phyloP scores from a whole-genome alignment of 2,888 invertebrate genomes.

The Dorcus hopei region DNA sequence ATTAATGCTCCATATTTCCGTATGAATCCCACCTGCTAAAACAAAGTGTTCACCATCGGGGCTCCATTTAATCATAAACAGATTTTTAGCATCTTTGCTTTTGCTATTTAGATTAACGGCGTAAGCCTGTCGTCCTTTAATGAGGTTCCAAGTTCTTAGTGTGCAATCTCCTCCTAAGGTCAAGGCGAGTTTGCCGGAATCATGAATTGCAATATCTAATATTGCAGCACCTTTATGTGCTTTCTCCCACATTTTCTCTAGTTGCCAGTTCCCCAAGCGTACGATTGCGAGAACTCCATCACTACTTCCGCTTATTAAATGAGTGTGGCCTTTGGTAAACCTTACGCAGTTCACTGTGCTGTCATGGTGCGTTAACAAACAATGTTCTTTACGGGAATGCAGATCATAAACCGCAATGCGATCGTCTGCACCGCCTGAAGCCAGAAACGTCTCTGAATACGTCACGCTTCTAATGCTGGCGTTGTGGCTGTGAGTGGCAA shows the following conservation, averaged over 20 bases:
- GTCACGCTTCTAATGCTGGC: slow-evolving; percentile 73
- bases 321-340: slow-evolving; percentile 74
- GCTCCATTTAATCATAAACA: slow-evolving; percentile 60
- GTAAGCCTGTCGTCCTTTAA: slow-evolving; percentile 88
- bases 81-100: slow-evolving; percentile 48
- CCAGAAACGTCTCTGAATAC: slow-evolving; percentile 62
- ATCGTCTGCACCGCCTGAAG: slow-evolving; percentile 89
- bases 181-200: slow-evolving; percentile 83
- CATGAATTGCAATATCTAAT: slow-evolving; percentile 77
- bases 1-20: slow-evolving; percentile 80
- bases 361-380: slow-evolving; percentile 76
- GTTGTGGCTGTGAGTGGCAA: slow-evolving; percentile 85
- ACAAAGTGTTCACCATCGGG: slow-evolving; percentile 75
- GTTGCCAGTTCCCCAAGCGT: slow-evolving; percentile 80
- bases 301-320: slow-evolving; percentile 78
- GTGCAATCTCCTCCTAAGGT: slow-evolving; percentile 82
- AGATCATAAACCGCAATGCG: slow-evolving; percentile 83
- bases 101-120: slow-evolving; percentile 80
- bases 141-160: slow-evolving; percentile 88
- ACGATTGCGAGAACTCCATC: slow-evolving; percentile 83
- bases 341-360: slow-evolving; percentile 77
- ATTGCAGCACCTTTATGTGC: slow-evolving; percentile 80
- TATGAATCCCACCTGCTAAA: slow-evolving; percentile 65
- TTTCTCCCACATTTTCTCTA: slow-evolving; percentile 76
- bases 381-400: slow-evolving; percentile 71